Conservation (phyloP, 2,113 vertebrate genomes). For the Phylloscopus trochiloides region DNA sequence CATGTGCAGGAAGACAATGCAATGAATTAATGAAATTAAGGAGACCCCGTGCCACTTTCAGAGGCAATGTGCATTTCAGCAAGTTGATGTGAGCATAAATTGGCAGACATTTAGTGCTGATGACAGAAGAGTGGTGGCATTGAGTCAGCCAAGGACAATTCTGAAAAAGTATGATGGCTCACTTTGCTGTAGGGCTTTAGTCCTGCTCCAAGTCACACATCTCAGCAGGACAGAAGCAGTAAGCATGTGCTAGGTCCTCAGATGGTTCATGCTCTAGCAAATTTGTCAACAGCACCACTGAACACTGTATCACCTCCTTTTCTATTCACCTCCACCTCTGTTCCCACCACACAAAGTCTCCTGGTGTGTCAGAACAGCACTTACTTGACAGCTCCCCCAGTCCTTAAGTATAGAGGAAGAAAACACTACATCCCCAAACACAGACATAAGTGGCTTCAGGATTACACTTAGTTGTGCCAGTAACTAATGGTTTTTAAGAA, state of each 20-base stretch:
- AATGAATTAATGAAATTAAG: neutral
- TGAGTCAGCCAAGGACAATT: neutral
- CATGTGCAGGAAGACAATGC: neutral
- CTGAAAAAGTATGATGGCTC: neutral
- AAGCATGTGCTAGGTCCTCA: neutral
- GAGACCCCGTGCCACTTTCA: neutral
- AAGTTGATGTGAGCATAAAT: neutral
- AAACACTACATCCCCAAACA: neutral
- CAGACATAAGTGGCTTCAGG: rapidly evolving
- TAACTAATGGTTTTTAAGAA: neutral
- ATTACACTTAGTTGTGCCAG: neutral
- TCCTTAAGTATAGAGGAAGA: neutral
- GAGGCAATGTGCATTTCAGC: neutral
- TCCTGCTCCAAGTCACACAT: neutral
- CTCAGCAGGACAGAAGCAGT: neutral
- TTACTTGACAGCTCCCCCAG: neutral
- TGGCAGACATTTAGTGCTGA: neutral
- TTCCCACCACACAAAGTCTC: neutral
- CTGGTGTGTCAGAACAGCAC: neutral
- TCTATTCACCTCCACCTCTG: neutral
- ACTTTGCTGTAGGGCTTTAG: neutral
- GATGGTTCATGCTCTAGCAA: neutral
- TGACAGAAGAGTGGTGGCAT: neutral
- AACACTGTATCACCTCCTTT: neutral
- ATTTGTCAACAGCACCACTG: neutral